Evolutionary conservation across 30 jellyfish, hydroid and myxozoan species (phyloP).

Genomic region (Aurelia sp.): DNA sequence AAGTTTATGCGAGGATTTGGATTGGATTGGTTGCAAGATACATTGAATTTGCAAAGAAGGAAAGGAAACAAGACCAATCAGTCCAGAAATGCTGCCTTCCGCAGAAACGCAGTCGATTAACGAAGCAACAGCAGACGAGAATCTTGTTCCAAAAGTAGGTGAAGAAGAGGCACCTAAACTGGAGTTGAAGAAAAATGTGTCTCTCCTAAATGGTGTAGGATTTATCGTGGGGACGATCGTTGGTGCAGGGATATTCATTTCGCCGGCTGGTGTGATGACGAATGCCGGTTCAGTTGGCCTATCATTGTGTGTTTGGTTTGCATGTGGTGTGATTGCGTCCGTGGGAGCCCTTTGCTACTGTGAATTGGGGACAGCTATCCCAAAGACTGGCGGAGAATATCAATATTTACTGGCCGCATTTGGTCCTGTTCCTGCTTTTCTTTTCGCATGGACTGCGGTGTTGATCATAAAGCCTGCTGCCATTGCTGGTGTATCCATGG

Average conservation of each 20-base stretch:
- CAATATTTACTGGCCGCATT: slow-evolving; percentile 54
- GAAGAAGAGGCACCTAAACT: slow-evolving; percentile 18
- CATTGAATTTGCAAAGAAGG: too few species aligned
- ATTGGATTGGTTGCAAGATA: too few species aligned
- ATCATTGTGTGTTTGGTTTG: slow-evolving; percentile 75
- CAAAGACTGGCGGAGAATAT: slow-evolving; percentile 76
- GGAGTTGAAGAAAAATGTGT: slow-evolving; percentile 62
- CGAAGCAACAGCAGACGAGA: slow-evolving; percentile 2
- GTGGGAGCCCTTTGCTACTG: slow-evolving; percentile 83
- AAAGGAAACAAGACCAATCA: too few species aligned
- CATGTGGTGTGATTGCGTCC: slow-evolving; percentile 79
- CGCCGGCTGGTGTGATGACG: slow-evolving; percentile 74
- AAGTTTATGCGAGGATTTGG: too few species aligned
- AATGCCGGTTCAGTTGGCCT: slow-evolving; percentile 84
- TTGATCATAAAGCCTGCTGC: slow-evolving; percentile 85
- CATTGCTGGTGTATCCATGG: slow-evolving; percentile 74
- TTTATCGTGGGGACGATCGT: slow-evolving; percentile 85
- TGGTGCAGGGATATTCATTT: slow-evolving; percentile 87
- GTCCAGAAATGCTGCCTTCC: slow-evolving; percentile 11
- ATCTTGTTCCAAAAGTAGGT: slow-evolving; percentile 11
- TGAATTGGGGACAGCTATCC: slow-evolving; percentile 87
- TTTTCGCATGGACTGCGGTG: slow-evolving; percentile 82
- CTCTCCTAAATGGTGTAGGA: slow-evolving; percentile 66
- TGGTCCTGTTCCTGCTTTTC: slow-evolving; percentile 89
- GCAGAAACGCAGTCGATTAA: slow-evolving; percentile 28